A percentile compares a stretch with the other conserved stretches of the same genome.
phyloP scores from a whole-genome alignment of 2,113 vertebrate species.

The Ameiurus melas region DNA sequence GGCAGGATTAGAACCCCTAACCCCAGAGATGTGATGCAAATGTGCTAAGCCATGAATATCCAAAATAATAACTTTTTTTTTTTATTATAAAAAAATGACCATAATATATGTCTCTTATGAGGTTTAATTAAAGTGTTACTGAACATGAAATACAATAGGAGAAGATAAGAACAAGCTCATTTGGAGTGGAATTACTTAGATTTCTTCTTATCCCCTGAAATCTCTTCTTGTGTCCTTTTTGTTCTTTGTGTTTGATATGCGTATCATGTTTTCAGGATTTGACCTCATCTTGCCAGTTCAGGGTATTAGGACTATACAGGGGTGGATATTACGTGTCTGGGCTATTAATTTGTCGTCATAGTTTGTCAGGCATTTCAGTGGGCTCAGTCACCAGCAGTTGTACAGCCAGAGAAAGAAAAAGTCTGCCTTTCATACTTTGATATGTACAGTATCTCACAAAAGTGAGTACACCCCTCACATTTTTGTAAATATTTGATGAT shows the following conservation, averaged over 20 bases:
- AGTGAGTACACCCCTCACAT: too few relatives aligned
- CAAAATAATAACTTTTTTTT: too few relatives aligned
- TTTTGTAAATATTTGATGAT: too few relatives aligned
- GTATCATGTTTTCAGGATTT: neutral
- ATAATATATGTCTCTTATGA: conserved; percentile 3
- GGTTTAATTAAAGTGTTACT: conserved; percentile 21
- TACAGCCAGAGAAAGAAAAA: neutral
- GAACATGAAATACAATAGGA: conserved; percentile 3
- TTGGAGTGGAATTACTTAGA: neutral
- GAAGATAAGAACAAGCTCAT: neutral
- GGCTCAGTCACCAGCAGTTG: neutral
- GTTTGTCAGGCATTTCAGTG: neutral
- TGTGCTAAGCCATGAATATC: too few relatives aligned
- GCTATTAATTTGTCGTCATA: neutral
- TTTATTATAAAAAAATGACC: neutral
- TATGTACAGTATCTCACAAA: neutral
- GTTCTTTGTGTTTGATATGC: neutral
- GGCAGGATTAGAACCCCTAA: too few relatives aligned
- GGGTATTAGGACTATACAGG: neutral
- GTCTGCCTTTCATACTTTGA: neutral
- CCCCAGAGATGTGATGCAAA: too few relatives aligned
- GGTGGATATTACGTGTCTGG: neutral
- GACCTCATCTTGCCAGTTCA: neutral
- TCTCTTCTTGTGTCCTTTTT: neutral
- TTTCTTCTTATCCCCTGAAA: neutral